Conservation (phyloP, 2,797 vertebrate genomes). For the Austrolebias charrua region DNA sequence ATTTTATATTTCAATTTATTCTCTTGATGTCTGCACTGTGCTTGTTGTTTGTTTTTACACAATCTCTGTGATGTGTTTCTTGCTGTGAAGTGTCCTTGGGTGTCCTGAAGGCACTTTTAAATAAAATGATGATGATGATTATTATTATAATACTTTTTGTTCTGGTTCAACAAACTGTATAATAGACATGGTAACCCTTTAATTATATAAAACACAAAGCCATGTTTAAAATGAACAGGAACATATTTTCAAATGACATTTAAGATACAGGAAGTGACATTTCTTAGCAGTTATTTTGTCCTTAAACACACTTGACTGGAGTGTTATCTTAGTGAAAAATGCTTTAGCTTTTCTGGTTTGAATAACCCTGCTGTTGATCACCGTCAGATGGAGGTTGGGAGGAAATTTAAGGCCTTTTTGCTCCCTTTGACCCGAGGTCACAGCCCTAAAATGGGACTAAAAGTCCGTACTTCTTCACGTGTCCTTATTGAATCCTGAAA, state of each 20-base stretch:
- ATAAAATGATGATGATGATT: no score
- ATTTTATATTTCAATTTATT: no score
- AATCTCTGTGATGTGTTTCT: no score
- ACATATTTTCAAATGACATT: not conserved
- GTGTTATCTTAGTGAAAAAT: not conserved
- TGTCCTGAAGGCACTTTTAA: no score
- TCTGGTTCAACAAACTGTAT: no score
- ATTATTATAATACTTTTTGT: no score
- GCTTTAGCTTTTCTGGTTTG: conserved; percentile 7
- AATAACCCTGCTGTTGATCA: conserved; percentile 13
- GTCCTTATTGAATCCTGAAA: conserved; percentile 49
- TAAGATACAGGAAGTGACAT: not conserved
- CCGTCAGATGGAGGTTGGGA: not conserved
- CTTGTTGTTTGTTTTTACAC: no score
- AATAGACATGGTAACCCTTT: no score
- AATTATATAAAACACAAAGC: no score
- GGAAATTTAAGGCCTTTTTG: conserved; percentile 21
- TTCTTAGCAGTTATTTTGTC: not conserved
- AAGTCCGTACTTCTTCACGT: conserved; percentile 40
- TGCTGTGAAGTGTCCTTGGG: no score
- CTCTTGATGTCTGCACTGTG: no score
- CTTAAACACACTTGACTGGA: not conserved
- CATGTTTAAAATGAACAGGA: not conserved
- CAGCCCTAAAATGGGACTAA: conserved; percentile 40
- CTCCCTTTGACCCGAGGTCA: conserved; percentile 39